These are phyloP conservation scores for Saxidomus purpurata DNA, from an alignment of 1,140 invertebrate species.

Conservation along the genomic window DNA sequence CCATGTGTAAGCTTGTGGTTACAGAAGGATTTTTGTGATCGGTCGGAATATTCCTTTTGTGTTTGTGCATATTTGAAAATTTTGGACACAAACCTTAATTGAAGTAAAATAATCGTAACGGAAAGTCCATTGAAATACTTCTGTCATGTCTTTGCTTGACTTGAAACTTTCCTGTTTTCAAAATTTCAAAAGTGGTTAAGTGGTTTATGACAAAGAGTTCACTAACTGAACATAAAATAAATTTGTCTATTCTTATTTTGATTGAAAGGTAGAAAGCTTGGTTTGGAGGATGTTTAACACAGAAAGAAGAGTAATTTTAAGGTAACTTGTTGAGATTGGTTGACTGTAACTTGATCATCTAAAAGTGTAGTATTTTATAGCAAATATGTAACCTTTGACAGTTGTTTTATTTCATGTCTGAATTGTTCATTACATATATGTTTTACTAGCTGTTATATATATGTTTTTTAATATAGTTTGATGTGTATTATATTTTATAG, in stretches of 20 bases:
- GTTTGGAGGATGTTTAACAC: not conserved
- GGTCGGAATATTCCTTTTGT: constrained; percentile 29
- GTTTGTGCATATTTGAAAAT: constrained; percentile 48
- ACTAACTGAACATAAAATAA: not conserved
- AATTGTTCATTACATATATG: no score
- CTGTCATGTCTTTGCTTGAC: constrained; percentile 26
- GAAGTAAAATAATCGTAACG: constrained; percentile 42
- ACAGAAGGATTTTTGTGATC: not conserved
- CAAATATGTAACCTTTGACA: no score
- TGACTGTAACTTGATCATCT: no score
- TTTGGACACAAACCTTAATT: constrained; percentile 14
- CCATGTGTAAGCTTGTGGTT: not conserved
- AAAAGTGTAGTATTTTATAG: no score
- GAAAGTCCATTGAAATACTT: constrained; percentile 24
- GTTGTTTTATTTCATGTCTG: no score
- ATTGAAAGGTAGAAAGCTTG: not conserved
- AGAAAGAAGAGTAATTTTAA: not conserved
- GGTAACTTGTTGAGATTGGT: no score
- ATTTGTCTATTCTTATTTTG: not conserved
- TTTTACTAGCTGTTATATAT: no score
- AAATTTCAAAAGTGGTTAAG: not conserved
- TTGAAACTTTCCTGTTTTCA: constrained; percentile 20
- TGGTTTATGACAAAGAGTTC: not conserved
- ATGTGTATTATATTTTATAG: no score
- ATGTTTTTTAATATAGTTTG: no score